Base-by-base conservation (phyloP, 2,113 vertebrate species). In the Chamaea fasciata region DNA sequence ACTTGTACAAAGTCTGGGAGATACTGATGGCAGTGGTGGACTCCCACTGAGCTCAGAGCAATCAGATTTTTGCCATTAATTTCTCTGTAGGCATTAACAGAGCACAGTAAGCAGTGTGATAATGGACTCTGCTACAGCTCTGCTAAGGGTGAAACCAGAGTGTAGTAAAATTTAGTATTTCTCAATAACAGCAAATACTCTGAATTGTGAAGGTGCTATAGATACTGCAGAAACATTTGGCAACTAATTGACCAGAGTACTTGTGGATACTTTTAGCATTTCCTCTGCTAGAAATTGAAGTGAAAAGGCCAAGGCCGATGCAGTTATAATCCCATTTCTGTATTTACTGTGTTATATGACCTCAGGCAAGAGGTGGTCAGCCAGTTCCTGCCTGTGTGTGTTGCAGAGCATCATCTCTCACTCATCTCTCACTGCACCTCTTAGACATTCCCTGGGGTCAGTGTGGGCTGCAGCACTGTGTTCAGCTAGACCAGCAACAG, bases 321-420 rank as follows among this genome's bases (percentile, higher is more conserved):
- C 9, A 24, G 5, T 39, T 64, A 52, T 47, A 89, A 81, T 52
- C 53, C 31, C 15, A 35, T 52, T 80, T 89, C 46, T 86, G 5
- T 64, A 73, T 76, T 89, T 80, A 30, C 42, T 86, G 22, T 69
- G 62, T 39, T 89, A 27, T 17, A 19, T 42, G 59, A 60, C 39
- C 64, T 76, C 44, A 47, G 49, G 62, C 23, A 55, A 50, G 56
- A 59, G 63, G 53, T 5, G 1, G 4, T 63, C 63, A 69, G 50
- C n/a, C 33, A 63, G 0, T 47, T 79, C 50, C 52, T 92, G 75
- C 18, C 39, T 21, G 6, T 16, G 15, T 28, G 13, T 0, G 0
- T 37, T 59, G 63, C 15, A 21, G 19, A 71, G 26, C 63, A 37
- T n/a, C 31, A 20, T 13, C 39, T 62, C 62, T 75, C 16, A 1